Evolutionary conservation across 2,113 vertebrate genomes (phyloP), one percentile per base, ranked within the genome.

Genomic region (Oryzias woworae): DNA sequence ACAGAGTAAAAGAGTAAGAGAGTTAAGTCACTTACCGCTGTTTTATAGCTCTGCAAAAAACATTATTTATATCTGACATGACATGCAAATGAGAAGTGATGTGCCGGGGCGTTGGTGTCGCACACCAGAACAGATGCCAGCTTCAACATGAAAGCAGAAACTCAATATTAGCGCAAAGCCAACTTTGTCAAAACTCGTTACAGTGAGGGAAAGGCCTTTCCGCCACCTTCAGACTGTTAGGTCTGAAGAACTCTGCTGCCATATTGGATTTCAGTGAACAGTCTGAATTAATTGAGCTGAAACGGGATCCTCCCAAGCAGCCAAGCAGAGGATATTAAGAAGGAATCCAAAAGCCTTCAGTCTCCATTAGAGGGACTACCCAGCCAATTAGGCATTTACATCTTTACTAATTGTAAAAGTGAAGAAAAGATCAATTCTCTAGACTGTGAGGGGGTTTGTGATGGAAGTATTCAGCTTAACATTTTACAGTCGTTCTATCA

Each of bases 1-100:
- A 81, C 57, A 54, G 52, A 0, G 44, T 62, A 62, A 65, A 22
- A 15, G 44, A 75, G 63, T 44, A 58, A 36, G 65, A 77, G 60
- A 72, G 78, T 77, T 75, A 72, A 80, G 85, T 86, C 78, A 83
- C 82, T 87, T 85, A 85, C 71, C 1, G 14, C 68, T 79, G 78
- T 84, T 85, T 81, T 79, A 87, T 86, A 75, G 77, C 74, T 55
- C 70, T 7, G 49, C 64, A 83, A 66, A 75, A 84, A 73, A 77
- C 74, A 85, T 84, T 84, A 52, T 76, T 89, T 78, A 76, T 76
- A 71, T 59, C 41, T 42, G 48, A 76, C 77, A 71, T 71, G 75
- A 79, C 80, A 62, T 78, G 66, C 68, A 71, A 73, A 85, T 74
- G 81, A 75, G 71, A 63, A 88, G 58, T 76, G 76, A 87, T 82